Percentiles rank a stretch among this genome's conserved stretches.
Evolutionary conservation across 2,888 invertebrate species (phyloP).

Genomic region (Rugalucina vietnamica): DNA sequence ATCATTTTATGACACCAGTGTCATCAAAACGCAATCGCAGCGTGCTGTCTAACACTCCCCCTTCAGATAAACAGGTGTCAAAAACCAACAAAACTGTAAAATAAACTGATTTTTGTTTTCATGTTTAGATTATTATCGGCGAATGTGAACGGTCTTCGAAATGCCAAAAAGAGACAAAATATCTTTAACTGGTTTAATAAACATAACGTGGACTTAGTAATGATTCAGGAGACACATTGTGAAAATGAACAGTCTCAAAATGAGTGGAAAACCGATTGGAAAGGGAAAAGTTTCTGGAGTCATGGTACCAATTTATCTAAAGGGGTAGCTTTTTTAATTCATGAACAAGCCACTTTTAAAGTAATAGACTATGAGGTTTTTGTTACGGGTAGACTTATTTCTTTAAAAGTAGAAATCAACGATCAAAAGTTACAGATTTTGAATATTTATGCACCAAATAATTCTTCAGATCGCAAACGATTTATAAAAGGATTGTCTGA

Average conservation of each 20-base stretch:
- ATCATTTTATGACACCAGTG: no score
- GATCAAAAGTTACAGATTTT: not conserved
- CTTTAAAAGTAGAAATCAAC: not conserved
- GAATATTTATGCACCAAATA: not conserved
- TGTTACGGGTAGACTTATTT: not conserved
- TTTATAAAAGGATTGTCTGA: no score
- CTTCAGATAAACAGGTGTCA: no score
- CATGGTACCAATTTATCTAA: not conserved
- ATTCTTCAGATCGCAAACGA: no score
- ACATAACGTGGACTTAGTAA: not conserved
- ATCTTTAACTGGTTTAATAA: not conserved
- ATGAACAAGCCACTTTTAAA: no score
- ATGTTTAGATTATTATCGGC: not conserved
- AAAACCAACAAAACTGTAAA: no score
- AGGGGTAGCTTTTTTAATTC: not conserved
- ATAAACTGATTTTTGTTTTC: no score
- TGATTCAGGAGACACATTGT: not conserved
- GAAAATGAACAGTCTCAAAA: not conserved
- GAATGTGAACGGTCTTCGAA: not conserved
- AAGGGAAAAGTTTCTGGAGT: not conserved
- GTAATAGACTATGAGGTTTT: no score
- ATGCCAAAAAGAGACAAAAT: not conserved
- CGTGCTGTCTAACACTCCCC: no score
- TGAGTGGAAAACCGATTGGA: not conserved
- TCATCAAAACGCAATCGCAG: no score